phyloP scores from a whole-genome alignment of 2,113 vertebrate species.

The Phrynosoma blainvillii region DNA sequence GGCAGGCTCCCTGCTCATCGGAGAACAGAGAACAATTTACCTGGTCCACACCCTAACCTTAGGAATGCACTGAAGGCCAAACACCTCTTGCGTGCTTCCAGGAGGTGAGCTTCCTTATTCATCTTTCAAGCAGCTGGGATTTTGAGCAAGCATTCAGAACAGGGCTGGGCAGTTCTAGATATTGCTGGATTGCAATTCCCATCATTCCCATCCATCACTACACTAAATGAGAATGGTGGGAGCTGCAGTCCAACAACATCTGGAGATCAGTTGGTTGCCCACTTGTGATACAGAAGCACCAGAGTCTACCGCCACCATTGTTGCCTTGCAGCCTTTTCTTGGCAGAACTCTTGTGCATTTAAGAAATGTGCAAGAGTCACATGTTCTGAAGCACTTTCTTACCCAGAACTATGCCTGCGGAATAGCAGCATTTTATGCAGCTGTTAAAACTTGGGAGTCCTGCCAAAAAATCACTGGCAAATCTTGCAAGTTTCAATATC shows the following conservation, averaged over 20 bases:
- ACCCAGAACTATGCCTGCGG: not conserved
- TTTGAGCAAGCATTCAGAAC: not conserved
- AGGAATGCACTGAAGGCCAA: slow-evolving; percentile 31
- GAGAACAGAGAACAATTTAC: slow-evolving; percentile 30
- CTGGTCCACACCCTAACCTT: not conserved
- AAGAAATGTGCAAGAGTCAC: not conserved
- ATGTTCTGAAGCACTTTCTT: not conserved
- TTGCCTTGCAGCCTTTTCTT: not conserved
- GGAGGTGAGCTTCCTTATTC: slow-evolving; percentile 10
- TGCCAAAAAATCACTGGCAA: not conserved
- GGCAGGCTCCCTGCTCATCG: not conserved
- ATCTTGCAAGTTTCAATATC: not conserved
- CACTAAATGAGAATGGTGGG: not conserved
- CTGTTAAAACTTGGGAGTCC: not conserved
- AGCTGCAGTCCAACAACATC: not conserved
- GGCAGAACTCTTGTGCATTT: not conserved
- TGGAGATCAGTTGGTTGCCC: not conserved
- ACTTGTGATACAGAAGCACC: not conserved
- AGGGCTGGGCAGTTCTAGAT: not conserved
- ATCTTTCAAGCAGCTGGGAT: not conserved
- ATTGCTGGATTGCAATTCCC: not conserved
- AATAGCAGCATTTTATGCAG: not conserved
- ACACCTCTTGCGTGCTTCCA: slow-evolving; percentile 4
- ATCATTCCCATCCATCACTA: not conserved
- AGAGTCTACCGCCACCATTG: no score